Conservation (phyloP, 2,797 vertebrate genomes). For the Manis pentadactyla region DNA sequence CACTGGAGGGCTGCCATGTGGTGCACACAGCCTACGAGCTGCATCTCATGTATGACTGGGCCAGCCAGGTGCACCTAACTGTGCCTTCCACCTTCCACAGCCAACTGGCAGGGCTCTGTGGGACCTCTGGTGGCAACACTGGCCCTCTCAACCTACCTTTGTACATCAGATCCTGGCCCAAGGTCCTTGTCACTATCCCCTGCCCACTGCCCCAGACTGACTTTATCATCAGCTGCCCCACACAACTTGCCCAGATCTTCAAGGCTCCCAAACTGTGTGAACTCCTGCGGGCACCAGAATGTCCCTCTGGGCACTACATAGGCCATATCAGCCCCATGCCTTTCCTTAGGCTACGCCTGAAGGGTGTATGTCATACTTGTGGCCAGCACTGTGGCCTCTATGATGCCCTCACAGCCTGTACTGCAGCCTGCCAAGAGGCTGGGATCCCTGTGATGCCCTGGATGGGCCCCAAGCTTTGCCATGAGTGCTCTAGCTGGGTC, state of each 20-base stretch:
- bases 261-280: constrained; percentile 83
- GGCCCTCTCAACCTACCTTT: constrained; percentile 84
- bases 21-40: constrained; percentile 86
- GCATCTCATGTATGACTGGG: constrained; percentile 85
- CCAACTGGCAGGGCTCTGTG: constrained; percentile 88
- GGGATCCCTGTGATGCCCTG: constrained; percentile 84
- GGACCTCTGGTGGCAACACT: constrained; percentile 85
- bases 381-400: constrained; percentile 87
- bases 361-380: constrained; percentile 85
- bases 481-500: constrained; percentile 81
- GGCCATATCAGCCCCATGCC: constrained; percentile 76
- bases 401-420: constrained; percentile 85
- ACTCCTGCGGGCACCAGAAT: constrained; percentile 79
- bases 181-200: constrained; percentile 65
- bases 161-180: constrained; percentile 64
- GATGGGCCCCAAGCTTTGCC: constrained; percentile 87
- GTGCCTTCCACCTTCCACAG: constrained; percentile 85
- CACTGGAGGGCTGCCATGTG: constrained; percentile 78
- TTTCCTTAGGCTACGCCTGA: constrained; percentile 86
- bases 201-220: constrained; percentile 78
- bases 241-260: constrained; percentile 78
- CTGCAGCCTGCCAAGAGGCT: constrained; percentile 85
- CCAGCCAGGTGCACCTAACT: constrained; percentile 84
- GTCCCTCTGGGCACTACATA: constrained; percentile 87
- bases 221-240: constrained; percentile 81